phyloP scores from a whole-genome alignment of 2,113 vertebrate species.

The Thalassoma bifasciatum region DNA sequence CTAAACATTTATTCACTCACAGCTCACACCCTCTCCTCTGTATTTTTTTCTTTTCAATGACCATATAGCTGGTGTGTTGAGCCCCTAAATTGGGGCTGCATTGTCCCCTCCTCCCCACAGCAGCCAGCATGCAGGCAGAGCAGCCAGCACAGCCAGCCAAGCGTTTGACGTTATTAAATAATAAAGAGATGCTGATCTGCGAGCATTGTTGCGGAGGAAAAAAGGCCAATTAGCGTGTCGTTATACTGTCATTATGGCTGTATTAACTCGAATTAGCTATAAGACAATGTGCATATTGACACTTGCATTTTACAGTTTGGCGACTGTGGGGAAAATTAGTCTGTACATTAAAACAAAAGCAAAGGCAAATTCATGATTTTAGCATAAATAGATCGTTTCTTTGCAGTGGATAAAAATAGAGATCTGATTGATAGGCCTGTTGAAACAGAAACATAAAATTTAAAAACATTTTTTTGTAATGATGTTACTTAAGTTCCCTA shows the following conservation, averaged over 20 bases:
- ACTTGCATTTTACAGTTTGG: conserved; percentile 23
- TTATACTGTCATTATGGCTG: conserved; percentile 94
- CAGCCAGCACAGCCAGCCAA: conserved; percentile 90
- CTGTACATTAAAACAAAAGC: conserved; percentile 3
- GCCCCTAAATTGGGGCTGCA: conserved; percentile 82
- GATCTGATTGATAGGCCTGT: not conserved
- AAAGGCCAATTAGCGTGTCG: conserved; percentile 92
- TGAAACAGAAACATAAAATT: not conserved
- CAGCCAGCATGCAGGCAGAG: conserved; percentile 70
- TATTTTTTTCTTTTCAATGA: not conserved
- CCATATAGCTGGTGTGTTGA: conserved; percentile 36
- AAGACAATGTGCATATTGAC: conserved; percentile 87
- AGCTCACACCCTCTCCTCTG: conserved; percentile 74
- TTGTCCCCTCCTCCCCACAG: conserved; percentile 82
- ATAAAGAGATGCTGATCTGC: conserved; percentile 96
- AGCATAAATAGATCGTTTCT: not conserved
- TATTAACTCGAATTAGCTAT: conserved; percentile 95
- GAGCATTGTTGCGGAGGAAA: conserved; percentile 88
- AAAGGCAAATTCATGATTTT: not conserved
- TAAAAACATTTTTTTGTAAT: not conserved
- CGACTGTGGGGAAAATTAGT: not conserved
- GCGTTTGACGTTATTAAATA: conserved; percentile 98
- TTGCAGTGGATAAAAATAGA: not conserved
- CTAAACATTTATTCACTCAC: conserved; percentile 1
- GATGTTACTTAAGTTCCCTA: not conserved